These are phyloP conservation scores for Cephus nigrinus DNA, from an alignment of 2,888 invertebrate species.

Conservation along the genomic window DNA sequence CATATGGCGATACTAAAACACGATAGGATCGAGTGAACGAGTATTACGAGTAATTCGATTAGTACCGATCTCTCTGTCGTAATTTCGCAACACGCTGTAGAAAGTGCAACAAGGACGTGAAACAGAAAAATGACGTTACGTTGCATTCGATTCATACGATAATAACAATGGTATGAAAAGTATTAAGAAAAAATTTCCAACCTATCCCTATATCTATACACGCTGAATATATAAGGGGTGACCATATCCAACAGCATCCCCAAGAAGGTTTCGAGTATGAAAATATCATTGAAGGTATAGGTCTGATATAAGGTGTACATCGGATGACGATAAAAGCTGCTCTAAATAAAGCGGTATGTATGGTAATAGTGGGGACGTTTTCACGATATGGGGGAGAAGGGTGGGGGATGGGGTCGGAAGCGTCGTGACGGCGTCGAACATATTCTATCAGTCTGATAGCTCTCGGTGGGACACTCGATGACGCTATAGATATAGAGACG, in stretches of 20 bases:
- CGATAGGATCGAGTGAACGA: neutral
- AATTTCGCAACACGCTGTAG: neutral
- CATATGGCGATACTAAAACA: neutral
- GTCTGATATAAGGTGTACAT: constrained; percentile 32
- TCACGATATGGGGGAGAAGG: constrained; percentile 13
- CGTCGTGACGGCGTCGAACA: constrained; percentile 33
- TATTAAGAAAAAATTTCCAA: neutral
- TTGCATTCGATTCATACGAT: no score
- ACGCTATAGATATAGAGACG: constrained; percentile 16
- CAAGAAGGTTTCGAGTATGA: neutral
- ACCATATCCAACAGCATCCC: no score
- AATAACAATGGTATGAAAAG: neutral
- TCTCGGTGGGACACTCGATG: constrained; percentile 50
- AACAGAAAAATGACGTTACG: no score
- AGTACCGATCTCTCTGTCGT: neutral
- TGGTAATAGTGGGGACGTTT: constrained; percentile 45
- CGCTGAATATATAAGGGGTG: neutral
- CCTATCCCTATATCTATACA: neutral
- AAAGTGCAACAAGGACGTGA: neutral
- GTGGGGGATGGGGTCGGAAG: constrained; percentile 11
- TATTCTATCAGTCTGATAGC: constrained; percentile 59
- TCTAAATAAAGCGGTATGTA: constrained; percentile 55
- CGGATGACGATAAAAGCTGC: constrained; percentile 50
- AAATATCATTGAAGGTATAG: neutral
- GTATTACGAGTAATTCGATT: neutral